These are phyloP conservation scores for Sarcophaga variegata DNA, from an alignment of 2,888 invertebrate species.

Conservation along the genomic window DNA sequence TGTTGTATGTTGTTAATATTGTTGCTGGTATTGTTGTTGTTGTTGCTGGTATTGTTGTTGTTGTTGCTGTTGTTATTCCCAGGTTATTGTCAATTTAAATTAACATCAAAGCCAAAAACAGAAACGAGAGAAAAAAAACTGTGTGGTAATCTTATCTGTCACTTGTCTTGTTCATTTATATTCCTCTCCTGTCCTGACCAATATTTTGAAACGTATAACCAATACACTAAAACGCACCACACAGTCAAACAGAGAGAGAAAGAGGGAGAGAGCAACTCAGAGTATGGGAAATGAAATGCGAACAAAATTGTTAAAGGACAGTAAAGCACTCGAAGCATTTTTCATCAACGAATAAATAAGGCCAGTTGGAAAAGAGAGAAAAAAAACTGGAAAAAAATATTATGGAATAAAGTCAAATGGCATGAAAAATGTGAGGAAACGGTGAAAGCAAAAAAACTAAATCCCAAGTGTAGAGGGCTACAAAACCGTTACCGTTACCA, in stretches of 20 bases:
- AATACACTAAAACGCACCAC: neutral
- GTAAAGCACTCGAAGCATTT: conserved; percentile 40
- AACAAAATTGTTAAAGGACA: conserved; percentile 25
- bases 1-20: conserved; percentile 25
- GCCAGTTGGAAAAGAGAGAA: neutral
- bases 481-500: conserved; percentile 42
- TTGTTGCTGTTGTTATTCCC: conserved; percentile 46
- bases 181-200: conserved; percentile 37
- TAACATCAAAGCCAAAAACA: conserved; percentile 61
- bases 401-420: conserved; percentile 46
- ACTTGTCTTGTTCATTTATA: conserved; percentile 59
- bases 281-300: neutral
- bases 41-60: conserved; percentile 5
- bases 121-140: too few species aligned
- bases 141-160: conserved; percentile 65
- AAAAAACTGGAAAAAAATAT: neutral
- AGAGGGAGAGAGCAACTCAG: neutral
- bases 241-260: neutral
- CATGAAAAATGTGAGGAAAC: conserved; percentile 20
- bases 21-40: conserved; percentile 1
- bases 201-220: neutral
- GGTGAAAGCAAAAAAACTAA: conserved; percentile 18
- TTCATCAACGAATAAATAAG: conserved; percentile 34
- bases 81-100: conserved; percentile 66
- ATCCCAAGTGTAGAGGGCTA: conserved; percentile 38